phyloP scores from a whole-genome alignment of 2,113 vertebrate species.

The Anoura caudifer region DNA sequence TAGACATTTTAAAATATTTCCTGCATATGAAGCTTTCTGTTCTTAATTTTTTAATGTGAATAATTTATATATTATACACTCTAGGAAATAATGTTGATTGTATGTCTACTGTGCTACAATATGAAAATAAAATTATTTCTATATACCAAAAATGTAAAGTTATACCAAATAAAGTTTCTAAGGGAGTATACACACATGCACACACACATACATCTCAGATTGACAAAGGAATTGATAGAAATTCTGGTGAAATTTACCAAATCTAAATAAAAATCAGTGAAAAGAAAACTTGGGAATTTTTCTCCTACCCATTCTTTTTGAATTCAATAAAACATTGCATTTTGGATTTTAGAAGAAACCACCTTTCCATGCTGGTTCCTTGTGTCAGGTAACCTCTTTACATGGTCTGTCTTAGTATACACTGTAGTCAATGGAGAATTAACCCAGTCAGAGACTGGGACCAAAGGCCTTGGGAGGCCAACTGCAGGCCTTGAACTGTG shows the following conservation, averaged over 20 bases:
- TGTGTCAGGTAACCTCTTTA: not conserved
- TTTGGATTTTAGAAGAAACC: not conserved
- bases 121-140: slow-evolving; percentile 72
- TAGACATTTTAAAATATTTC: slow-evolving; percentile 66
- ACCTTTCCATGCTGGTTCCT: not conserved
- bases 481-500: rapidly evolving
- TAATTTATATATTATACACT: slow-evolving; percentile 75
- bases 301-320: not conserved
- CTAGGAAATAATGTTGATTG: slow-evolving; percentile 61
- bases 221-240: not conserved
- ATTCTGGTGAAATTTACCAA: slow-evolving; percentile 42
- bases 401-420: not conserved
- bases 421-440: no score
- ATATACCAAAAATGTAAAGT: slow-evolving; percentile 73
- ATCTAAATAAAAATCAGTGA: slow-evolving; percentile 73
- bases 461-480: not conserved
- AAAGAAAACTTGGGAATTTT: slow-evolving; percentile 56
- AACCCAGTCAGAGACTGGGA: not conserved
- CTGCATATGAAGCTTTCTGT: slow-evolving; percentile 61
- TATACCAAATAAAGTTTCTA: slow-evolving; percentile 71
- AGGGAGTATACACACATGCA: slow-evolving; percentile 35
- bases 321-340: not conserved
- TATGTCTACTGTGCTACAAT: slow-evolving; percentile 72
- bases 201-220: not conserved
- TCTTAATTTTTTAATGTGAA: slow-evolving; percentile 75